Conservation (phyloP, 2,113 vertebrate species). For the Falco punctatus region DNA sequence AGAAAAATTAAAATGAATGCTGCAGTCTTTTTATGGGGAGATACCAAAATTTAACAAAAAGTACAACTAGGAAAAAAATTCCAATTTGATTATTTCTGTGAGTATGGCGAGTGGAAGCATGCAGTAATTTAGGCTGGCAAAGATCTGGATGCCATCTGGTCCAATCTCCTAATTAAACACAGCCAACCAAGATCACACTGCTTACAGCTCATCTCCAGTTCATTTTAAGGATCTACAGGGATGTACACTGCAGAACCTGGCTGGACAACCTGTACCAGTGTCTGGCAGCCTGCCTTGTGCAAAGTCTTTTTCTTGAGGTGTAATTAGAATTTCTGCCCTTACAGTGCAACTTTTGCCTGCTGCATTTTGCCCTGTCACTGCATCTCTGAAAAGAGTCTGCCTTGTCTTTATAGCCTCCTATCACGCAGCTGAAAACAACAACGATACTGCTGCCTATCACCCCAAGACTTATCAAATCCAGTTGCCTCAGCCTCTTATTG, state of each 20-base stretch:
- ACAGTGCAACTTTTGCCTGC: not conserved
- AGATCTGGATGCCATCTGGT: not conserved
- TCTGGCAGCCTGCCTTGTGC: not conserved
- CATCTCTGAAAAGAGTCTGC: not conserved
- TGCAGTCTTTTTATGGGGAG: not conserved
- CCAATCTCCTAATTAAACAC: not conserved
- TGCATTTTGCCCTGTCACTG: not conserved
- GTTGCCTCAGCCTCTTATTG: not conserved
- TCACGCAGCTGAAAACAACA: not conserved
- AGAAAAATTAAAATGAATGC: not conserved
- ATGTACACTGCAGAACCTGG: not conserved
- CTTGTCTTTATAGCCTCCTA: not conserved
- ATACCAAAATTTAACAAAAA: not conserved
- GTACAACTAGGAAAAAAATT: not conserved
- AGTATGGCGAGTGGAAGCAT: not conserved
- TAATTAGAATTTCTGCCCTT: not conserved
- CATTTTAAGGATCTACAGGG: not conserved
- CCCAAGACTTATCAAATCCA: not conserved
- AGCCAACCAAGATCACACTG: not conserved
- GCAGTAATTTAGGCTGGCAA: not conserved
- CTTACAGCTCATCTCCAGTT: not conserved
- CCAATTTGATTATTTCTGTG: not conserved
- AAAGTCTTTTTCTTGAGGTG: not conserved
- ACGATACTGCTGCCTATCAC: not conserved
- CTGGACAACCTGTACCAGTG: not conserved